Percentiles rank a stretch among this genome's conserved stretches.
These are phyloP conservation scores for Accipiter virgatus DNA, from an alignment of 2,113 vertebrate species.

Conservation along the genomic window DNA sequence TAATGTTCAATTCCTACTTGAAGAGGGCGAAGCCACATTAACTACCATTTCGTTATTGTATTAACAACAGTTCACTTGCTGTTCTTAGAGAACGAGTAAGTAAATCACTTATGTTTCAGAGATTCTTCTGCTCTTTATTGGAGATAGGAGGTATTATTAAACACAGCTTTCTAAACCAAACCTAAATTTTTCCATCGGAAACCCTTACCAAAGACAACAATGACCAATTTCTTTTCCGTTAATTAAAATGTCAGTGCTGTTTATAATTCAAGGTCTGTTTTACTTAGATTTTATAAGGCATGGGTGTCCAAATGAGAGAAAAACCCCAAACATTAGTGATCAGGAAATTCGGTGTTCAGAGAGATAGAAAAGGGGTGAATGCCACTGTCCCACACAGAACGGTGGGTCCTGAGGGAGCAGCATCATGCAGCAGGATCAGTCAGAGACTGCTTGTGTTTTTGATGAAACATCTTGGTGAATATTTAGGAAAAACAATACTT, in stretches of 20 bases:
- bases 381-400: background rate
- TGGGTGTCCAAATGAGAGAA: background rate
- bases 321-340: background rate
- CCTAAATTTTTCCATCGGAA: background rate
- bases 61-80: slow-evolving; percentile 64
- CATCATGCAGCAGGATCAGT: background rate
- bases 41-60: slow-evolving; percentile 57
- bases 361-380: background rate
- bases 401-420: background rate
- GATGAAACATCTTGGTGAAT: background rate
- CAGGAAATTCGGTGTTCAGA: background rate
- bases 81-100: slow-evolving; percentile 4
- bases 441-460: background rate
- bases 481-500: background rate
- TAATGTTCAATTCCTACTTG: slow-evolving; percentile 2
- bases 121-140: background rate
- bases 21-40: slow-evolving; percentile 25
- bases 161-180: background rate
- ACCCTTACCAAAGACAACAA: background rate
- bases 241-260: background rate
- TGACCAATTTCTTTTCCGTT: background rate
- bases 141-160: background rate
- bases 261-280: background rate
- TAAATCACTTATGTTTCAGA: slow-evolving; percentile 41
- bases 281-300: background rate